Evolutionary conservation across 2,113 vertebrate genomes (phyloP).

Genomic region (Melanotaenia duboulayi): DNA sequence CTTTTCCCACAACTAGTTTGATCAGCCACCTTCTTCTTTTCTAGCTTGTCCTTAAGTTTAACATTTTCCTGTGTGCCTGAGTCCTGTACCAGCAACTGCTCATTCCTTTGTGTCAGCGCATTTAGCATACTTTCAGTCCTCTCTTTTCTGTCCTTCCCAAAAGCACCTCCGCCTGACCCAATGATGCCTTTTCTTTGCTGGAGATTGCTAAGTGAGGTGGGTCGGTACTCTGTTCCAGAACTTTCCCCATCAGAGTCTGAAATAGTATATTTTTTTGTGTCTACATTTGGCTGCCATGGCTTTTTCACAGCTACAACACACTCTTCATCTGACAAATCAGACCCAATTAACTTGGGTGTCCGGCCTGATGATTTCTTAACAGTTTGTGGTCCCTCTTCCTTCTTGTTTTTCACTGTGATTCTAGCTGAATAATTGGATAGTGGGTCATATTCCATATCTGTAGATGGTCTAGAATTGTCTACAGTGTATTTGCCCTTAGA

Average conservation of each 20-base stretch:
- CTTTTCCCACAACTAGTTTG: constrained; percentile 58
- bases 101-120: constrained; percentile 69
- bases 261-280: constrained; percentile 79
- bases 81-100: constrained; percentile 46
- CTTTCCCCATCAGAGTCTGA: constrained; percentile 90
- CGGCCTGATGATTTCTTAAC: constrained; percentile 42
- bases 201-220: constrained; percentile 66
- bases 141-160: constrained; percentile 50
- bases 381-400: constrained; percentile 47
- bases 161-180: constrained; percentile 2
- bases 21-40: constrained; percentile 66
- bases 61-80: constrained; percentile 44
- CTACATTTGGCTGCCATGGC: constrained; percentile 51
- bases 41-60: constrained; percentile 15
- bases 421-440: constrained; percentile 94
- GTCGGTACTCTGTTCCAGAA: constrained; percentile 78
- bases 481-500: constrained; percentile 91
- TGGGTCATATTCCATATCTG: constrained; percentile 96
- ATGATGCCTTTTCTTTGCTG: constrained; percentile 66
- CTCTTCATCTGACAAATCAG: constrained; percentile 70
- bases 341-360: constrained; percentile 63
- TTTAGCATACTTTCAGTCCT: constrained; percentile 59
- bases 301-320: constrained; percentile 83
- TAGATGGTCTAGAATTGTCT: constrained; percentile 90
- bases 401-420: constrained; percentile 84